Base-by-base conservation (phyloP, 2,113 vertebrate species). In the Sus scrofa region DNA sequence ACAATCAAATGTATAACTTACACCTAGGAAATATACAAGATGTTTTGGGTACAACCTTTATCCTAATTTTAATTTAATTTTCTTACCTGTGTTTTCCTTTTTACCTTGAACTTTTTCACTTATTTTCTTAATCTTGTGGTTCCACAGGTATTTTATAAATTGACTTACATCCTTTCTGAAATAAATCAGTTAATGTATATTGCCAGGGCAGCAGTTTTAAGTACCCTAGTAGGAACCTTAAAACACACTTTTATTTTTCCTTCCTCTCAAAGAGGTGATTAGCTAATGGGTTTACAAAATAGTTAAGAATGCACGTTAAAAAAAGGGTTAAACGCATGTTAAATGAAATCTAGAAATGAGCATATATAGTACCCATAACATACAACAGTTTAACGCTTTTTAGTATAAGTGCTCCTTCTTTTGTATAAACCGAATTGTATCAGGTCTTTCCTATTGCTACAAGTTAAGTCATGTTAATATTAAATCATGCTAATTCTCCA, bases 131-230 rank as follows among this genome's bases (percentile, higher is more conserved):
- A 63, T 84, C 50, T 86, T 94, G 0, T 74, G 2, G 32, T 79
- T 86, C 7, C 12, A 78, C 1, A 26, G 7, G 6, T 39, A 88
- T 62, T 63, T 65, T 94, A 78, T 6, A 88, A 79, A 78, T 93
- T 58, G 6, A 30, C 77, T 91, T 70, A 81, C 73, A 19, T 56
- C 13, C 63, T 96, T 90, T 74, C 56, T 87, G 81, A 94, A 94
- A 85, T 58, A 75, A 88, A 50, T 94, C 27, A n/a, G 39, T 78
- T 83, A 86, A 71, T 91, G 87, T 91, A 24, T 87, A 32, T 32
- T 73, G 10, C 85, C 79, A 81, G 52, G 15, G 26, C 18, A 58
- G 3, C 37, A 81, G 26, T 91, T 91, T 91, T 81, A 81, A 26
- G 20, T 75, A 60, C 34, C 52, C 13, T 39, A 18, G 3, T 52